Evolutionary conservation across 2,113 vertebrate species (phyloP).

Genomic region (Guaruba guarouba): DNA sequence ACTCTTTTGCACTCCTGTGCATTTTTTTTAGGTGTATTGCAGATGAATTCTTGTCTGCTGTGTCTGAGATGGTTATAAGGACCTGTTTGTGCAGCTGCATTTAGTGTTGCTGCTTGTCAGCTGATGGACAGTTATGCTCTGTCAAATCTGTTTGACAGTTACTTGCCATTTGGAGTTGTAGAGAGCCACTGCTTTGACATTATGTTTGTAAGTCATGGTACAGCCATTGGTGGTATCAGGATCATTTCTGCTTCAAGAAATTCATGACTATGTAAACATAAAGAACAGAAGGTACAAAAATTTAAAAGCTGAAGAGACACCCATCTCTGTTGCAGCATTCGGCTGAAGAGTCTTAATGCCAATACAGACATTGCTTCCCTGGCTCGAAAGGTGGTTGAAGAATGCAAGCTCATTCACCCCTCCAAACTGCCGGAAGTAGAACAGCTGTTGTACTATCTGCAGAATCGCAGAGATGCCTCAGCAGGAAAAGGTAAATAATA

Average conservation of each 20-base stretch:
- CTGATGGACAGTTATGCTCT: not conserved
- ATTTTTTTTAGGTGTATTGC: not conserved
- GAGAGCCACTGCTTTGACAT: not conserved
- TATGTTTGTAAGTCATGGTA: not conserved
- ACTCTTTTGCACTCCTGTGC: not conserved
- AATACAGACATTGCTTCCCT: slow-evolving; percentile 90
- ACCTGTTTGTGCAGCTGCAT: not conserved
- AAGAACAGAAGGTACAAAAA: not conserved
- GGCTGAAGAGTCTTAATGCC: slow-evolving; percentile 93
- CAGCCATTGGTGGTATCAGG: not conserved
- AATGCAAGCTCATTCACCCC: slow-evolving; percentile 92
- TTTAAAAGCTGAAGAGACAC: not conserved
- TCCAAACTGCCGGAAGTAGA: slow-evolving; percentile 91
- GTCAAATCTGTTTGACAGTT: not conserved
- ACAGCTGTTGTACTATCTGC: slow-evolving; percentile 92
- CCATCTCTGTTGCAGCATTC: slow-evolving; percentile 79
- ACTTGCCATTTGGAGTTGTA: not conserved
- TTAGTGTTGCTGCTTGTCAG: not conserved
- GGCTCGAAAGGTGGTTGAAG: slow-evolving; percentile 94
- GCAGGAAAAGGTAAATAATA: slow-evolving; percentile 72
- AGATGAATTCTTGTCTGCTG: not conserved
- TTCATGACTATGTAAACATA: not conserved
- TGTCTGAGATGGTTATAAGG: not conserved
- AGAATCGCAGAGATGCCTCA: slow-evolving; percentile 85
- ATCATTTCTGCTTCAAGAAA: not conserved